Conservation (phyloP, 2,113 vertebrate genomes). For the Sinocyclocheilus rhinocerous region DNA sequence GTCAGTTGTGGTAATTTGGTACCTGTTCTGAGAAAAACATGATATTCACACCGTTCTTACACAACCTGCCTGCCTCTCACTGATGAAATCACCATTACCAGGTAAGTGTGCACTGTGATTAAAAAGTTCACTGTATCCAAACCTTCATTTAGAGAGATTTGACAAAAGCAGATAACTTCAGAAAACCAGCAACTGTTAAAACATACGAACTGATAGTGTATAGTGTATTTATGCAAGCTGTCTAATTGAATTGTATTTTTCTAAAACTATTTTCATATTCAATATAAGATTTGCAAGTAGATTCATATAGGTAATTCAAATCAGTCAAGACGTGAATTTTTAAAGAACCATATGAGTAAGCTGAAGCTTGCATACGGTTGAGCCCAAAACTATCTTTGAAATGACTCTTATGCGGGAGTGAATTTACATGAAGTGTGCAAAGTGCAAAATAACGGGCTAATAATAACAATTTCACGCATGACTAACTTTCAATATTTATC, state of each 20-base stretch:
- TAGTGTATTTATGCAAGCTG: not conserved
- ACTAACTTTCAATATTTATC: slow-evolving; percentile 16
- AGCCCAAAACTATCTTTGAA: not conserved
- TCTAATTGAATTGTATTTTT: not conserved
- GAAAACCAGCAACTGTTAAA: not conserved
- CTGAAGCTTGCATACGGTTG: not conserved
- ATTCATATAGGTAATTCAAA: not conserved
- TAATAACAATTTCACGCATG: slow-evolving; percentile 25
- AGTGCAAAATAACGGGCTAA: not conserved
- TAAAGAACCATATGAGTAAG: not conserved
- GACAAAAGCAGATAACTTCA: not conserved
- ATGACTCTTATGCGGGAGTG: not conserved
- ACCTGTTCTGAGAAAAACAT: slow-evolving; percentile 11
- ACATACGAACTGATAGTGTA: not conserved
- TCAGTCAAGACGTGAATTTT: not conserved
- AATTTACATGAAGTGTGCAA: slow-evolving; percentile 11
- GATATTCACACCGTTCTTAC: not conserved
- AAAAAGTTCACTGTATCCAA: not conserved
- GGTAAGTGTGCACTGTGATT: not conserved
- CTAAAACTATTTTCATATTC: slow-evolving; percentile 7
- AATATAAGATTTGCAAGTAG: not conserved
- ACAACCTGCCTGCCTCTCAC: not conserved
- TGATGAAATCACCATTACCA: not conserved
- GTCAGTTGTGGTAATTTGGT: not conserved
- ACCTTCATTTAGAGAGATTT: not conserved